Conservation (phyloP, 2,888 invertebrate species). For the Drosophila recens region DNA sequence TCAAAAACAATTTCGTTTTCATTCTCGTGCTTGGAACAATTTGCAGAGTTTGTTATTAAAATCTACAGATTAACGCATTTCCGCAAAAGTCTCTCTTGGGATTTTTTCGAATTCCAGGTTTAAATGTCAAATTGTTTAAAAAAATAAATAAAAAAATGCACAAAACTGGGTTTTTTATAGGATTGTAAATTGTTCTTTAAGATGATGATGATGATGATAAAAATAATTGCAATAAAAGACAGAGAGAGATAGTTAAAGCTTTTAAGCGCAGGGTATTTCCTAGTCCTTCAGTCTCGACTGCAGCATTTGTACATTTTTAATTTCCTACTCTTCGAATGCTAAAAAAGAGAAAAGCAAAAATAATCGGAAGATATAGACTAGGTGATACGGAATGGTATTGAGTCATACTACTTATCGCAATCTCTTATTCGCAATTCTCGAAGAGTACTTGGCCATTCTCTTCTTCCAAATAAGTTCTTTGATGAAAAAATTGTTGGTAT, state of each 20-base stretch:
- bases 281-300: neutral
- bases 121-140: too few species aligned
- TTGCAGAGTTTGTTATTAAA: neutral
- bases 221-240: neutral
- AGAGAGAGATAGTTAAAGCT: neutral
- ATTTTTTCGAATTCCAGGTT: too few species aligned
- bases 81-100: neutral
- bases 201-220: neutral
- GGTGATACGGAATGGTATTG: neutral
- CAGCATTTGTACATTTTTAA: neutral
- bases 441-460: neutral
- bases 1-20: slow-evolving; percentile 22
- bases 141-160: too few species aligned
- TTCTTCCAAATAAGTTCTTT: neutral
- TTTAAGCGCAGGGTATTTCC: neutral
- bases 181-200: too few species aligned
- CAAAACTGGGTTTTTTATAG: too few species aligned
- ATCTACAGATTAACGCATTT: neutral
- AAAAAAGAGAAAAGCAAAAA: neutral
- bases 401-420: neutral
- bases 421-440: neutral
- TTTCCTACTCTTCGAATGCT: neutral
- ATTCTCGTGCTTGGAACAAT: neutral
- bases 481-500: neutral
- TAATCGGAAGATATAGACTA: neutral